phyloP scores from a whole-genome alignment of 1,140 invertebrate genomes.

The Kradibia gibbosae region DNA sequence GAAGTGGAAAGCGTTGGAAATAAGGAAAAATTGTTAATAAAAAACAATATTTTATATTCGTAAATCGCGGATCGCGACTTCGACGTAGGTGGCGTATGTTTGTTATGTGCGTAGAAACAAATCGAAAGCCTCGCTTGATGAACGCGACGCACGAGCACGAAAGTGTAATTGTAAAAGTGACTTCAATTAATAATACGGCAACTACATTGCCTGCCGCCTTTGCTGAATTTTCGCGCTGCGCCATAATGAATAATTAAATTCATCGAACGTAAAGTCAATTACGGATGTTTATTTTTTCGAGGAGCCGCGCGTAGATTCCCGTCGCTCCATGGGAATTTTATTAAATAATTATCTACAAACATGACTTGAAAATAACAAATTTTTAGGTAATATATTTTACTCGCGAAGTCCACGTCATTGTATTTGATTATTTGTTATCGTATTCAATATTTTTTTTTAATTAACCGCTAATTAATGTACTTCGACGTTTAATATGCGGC shows the following conservation, averaged over 20 bases:
- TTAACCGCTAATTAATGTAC: background rate
- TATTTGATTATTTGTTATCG: background rate
- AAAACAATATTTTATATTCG: conserved; percentile 21
- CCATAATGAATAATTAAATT: conserved; percentile 42
- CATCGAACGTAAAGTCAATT: conserved; percentile 47
- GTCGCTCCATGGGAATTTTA: background rate
- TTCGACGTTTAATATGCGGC: background rate
- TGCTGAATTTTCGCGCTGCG: background rate
- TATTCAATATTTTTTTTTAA: background rate
- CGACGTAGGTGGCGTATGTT: conserved; percentile 7
- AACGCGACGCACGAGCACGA: background rate
- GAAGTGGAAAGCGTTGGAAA: background rate
- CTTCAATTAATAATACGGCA: conserved; percentile 43
- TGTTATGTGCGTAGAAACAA: conserved; percentile 22
- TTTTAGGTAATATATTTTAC: conserved; percentile 40
- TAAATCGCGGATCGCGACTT: background rate
- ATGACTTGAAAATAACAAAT: conserved; percentile 23
- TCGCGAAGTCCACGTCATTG: background rate
- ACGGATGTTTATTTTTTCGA: conserved; percentile 41
- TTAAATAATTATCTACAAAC: conserved; percentile 35
- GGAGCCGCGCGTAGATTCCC: background rate
- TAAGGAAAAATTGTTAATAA: background rate
- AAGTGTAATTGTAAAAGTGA: conserved; percentile 42
- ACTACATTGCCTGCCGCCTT: background rate
- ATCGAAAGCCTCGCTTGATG: background rate